phyloP scores from a whole-genome alignment of 2,888 invertebrate genomes.

The Lucinisca nassula region DNA sequence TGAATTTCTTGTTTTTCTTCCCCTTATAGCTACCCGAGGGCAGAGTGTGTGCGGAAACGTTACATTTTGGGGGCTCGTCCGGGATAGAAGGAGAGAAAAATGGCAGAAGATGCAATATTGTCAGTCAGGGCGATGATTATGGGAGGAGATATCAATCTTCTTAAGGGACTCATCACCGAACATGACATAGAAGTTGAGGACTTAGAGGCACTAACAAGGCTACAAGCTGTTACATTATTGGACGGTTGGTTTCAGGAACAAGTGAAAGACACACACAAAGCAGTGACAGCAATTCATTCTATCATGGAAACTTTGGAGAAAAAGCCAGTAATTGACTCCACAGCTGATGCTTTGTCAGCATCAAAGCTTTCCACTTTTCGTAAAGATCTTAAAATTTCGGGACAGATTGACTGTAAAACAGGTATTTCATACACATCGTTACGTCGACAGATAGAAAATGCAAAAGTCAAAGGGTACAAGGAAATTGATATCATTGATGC shows the following conservation, averaged over 20 bases:
- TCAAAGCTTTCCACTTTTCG: not conserved
- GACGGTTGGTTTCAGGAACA: constrained; percentile 1
- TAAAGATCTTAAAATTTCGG: not conserved
- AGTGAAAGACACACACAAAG: not conserved
- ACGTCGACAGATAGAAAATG: not conserved
- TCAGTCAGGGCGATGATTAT: not conserved
- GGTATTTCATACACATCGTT: not conserved
- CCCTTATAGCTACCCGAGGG: no score
- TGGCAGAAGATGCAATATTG: not conserved
- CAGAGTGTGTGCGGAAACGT: no score
- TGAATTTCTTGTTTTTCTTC: no score
- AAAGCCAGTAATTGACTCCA: not conserved
- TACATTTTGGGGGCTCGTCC: constrained; percentile 19
- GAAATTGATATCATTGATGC: constrained; percentile 6
- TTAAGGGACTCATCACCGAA: not conserved
- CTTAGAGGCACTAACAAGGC: not conserved
- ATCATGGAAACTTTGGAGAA: not conserved
- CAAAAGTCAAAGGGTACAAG: not conserved
- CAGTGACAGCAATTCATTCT: not conserved
- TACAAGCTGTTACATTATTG: not conserved
- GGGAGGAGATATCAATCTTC: not conserved
- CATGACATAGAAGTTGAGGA: constrained; percentile 9
- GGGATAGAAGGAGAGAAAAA: no score
- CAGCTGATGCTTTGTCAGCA: not conserved
- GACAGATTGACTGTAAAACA: constrained; percentile 7